These are phyloP conservation scores for Siderastrea siderea DNA, from an alignment of 92 coral and sea anemone species.

Conservation along the genomic window DNA sequence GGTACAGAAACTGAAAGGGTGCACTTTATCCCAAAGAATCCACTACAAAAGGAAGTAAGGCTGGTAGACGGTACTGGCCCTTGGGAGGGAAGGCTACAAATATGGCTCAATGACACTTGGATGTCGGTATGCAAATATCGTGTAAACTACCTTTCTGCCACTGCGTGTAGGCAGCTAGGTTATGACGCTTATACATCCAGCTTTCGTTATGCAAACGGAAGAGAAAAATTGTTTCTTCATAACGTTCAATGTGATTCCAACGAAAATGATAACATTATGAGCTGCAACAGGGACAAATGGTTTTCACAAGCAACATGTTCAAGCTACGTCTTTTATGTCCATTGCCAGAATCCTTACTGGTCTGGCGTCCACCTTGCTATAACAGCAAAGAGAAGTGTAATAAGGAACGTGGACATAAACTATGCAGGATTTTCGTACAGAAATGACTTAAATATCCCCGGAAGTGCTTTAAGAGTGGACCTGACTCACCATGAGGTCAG, in stretches of 20 bases:
- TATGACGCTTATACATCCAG: neutral
- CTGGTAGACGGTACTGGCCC: conserved; percentile 41
- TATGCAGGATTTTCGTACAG: conserved; percentile 54
- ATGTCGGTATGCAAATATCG: conserved; percentile 20
- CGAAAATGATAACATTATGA: neutral
- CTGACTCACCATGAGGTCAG: conserved; percentile 17
- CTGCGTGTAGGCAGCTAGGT: conserved; percentile 34
- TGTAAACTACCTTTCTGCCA: neutral
- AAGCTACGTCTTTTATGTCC: conserved; percentile 6
- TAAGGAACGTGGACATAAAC: conserved; percentile 28
- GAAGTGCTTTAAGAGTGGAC: conserved; percentile 49
- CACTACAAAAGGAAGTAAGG: conserved; percentile 16
- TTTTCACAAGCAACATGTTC: neutral
- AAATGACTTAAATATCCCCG: conserved; percentile 11
- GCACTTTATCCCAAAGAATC: conserved; percentile 12
- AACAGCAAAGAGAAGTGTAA: conserved; percentile 11
- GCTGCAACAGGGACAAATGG: conserved; percentile 28
- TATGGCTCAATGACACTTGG: conserved; percentile 52
- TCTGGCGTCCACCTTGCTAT: conserved; percentile 57
- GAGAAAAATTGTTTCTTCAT: conserved; percentile 1
- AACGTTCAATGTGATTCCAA: conserved; percentile 24
- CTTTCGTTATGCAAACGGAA: neutral
- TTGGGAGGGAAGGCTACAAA: conserved; percentile 48
- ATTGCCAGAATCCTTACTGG: conserved; percentile 53
- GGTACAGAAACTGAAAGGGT: conserved; percentile 35